Base-by-base conservation (phyloP, 2,888 invertebrate species). In the Sinohyriopsis cumingii region DNA sequence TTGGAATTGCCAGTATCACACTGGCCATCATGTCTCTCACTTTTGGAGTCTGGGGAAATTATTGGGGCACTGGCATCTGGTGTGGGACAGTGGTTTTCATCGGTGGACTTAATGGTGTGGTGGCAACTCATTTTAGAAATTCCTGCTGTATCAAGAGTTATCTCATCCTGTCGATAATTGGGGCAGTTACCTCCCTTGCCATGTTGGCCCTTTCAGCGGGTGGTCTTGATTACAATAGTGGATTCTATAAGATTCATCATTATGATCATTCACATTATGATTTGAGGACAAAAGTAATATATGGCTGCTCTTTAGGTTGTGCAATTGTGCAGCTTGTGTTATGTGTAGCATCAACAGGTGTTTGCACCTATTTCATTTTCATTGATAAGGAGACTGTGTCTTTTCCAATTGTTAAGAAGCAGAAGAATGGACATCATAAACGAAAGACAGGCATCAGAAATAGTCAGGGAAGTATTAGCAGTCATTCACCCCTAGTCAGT, bases 51-150 rank as follows among this genome's bases (percentile, higher is more conserved):
- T 86, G 85, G 86, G 88, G 88, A 45, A 80, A 85, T 69, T 84
- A 86, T 69, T 78, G 82, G 22, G 84, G 79, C 20, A 80, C 85
- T n/a, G 88, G 88, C 7, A 80, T 87, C 68, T 88, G 88, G 88
- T 79, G 83, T 25, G 87, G 88, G 6, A 75, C 76, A 3, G 69
- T 81, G 22, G 76, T 83, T 55, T 73, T 83, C 22, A 33, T 82
- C 19, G 76, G 83, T 55, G 86, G 86, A 45, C 72, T 84, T 33
- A 75, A 79, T 64, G 86, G 84, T 53, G 78, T 84, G 24, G 77
- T 82, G 65, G 79, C 80, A 5, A 78, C 83, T 24, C 78, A 79
- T 67, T 73, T 78, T 33, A 79, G 77, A 62, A 79, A 77, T 25
- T 71, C 80, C 7, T 74, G 77, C 33, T 77, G 77, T 63, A 83